Conservation (phyloP, 2,113 vertebrate species). For the Neolamprologus devosi region DNA sequence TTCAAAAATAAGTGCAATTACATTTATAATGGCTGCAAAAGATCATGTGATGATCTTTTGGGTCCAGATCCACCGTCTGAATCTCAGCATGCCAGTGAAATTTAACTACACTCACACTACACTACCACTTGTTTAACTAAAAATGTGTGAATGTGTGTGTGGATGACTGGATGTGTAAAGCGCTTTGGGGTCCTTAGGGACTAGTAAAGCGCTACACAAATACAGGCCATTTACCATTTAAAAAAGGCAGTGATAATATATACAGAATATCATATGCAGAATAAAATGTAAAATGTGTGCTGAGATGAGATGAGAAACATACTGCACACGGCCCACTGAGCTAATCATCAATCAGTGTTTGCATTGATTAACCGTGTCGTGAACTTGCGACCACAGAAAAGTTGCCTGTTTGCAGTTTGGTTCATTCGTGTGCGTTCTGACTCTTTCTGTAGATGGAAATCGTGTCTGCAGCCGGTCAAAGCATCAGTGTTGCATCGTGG, state of each 20-base stretch:
- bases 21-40: not conserved
- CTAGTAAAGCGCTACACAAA: rapidly evolving
- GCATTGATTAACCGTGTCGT: not conserved
- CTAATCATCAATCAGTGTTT: not conserved
- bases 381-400: not conserved
- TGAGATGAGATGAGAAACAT: not conserved
- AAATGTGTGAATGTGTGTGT: not conserved
- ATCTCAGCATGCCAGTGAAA: not conserved
- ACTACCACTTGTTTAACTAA: not conserved
- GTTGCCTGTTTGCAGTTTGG: not conserved
- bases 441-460: constrained; percentile 21
- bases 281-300: not conserved
- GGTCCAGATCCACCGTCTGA: not conserved
- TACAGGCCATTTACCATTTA: not conserved
- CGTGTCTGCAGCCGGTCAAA: not conserved
- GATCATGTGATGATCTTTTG: not conserved
- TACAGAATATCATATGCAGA: not conserved
- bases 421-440: not conserved
- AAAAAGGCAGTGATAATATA: not conserved
- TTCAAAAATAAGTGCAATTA: not conserved
- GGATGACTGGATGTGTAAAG: not conserved
- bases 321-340: not conserved
- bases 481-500: constrained; percentile 30
- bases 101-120: rapidly evolving
- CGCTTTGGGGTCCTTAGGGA: not conserved